phyloP scores from a whole-genome alignment of 2,888 invertebrate species.

The Ditula angustiorana region DNA sequence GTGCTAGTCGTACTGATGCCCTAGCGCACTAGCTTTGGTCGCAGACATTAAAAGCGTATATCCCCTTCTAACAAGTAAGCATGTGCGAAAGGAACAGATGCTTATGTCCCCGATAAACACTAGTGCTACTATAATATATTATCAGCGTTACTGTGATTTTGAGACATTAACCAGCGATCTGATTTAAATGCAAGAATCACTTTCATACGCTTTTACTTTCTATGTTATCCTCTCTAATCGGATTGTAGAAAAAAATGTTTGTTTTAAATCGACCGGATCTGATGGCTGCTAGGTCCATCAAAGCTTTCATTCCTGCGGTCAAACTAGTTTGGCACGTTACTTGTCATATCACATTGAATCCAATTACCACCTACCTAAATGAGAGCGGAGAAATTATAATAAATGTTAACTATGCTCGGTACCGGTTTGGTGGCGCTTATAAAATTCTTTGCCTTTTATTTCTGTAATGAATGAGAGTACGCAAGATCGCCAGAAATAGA shows the following conservation, averaged over 20 bases:
- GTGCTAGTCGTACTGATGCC: too few relatives aligned
- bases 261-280: slow-evolving; percentile 57
- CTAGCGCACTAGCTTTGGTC: too few relatives aligned
- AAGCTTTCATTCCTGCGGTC: slow-evolving; percentile 43
- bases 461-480: too few relatives aligned
- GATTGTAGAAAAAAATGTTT: slow-evolving; percentile 56
- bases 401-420: background rate
- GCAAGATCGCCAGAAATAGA: too few relatives aligned
- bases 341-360: slow-evolving; percentile 46
- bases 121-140: background rate
- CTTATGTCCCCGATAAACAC: too few relatives aligned
- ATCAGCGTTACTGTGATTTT: background rate
- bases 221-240: slow-evolving; percentile 57
- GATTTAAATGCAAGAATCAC: slow-evolving; percentile 46
- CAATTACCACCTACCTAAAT: slow-evolving; percentile 42
- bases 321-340: slow-evolving; percentile 51
- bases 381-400: slow-evolving; percentile 25
- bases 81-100: too few relatives aligned
- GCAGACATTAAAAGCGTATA: too few relatives aligned
- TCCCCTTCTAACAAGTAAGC: too few relatives aligned
- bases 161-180: slow-evolving; percentile 1
- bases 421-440: slow-evolving; percentile 10
- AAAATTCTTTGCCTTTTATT: background rate
- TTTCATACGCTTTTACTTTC: slow-evolving; percentile 69
- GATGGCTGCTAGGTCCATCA: slow-evolving; percentile 36